Evolutionary conservation across 2,888 invertebrate species (phyloP).

Genomic region (Belgica antarctica): DNA sequence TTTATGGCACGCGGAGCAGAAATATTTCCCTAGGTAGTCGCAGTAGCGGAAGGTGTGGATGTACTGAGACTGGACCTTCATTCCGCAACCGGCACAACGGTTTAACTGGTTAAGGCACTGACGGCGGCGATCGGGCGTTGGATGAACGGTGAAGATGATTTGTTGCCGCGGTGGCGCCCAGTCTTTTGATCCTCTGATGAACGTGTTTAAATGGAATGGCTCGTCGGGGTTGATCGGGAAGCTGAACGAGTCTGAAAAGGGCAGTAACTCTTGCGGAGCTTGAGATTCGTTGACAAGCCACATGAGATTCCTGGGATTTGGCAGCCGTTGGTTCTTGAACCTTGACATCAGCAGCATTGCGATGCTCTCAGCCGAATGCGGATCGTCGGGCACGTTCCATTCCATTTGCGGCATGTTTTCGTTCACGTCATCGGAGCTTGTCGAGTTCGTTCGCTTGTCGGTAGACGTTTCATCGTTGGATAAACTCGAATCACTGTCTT

Average conservation of each 20-base stretch:
- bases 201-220: constrained; percentile 52
- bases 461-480: constrained; percentile 12
- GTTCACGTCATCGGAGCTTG: constrained; percentile 16
- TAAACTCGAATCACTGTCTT: constrained; percentile 27
- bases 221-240: constrained; percentile 65
- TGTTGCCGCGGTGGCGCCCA: constrained; percentile 85
- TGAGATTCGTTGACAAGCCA: constrained; percentile 78
- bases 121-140: constrained; percentile 62
- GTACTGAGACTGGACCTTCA: constrained; percentile 70
- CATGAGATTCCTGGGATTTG: constrained; percentile 72
- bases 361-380: constrained; percentile 73
- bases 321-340: constrained; percentile 73
- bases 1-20: constrained; percentile 82
- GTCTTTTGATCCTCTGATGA: constrained; percentile 70
- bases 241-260: constrained; percentile 67
- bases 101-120: constrained; percentile 71
- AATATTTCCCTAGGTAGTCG: constrained; percentile 78
- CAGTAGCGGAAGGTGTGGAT: constrained; percentile 75
- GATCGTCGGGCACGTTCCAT: constrained; percentile 53
- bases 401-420: constrained; percentile 48
- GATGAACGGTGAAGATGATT: constrained; percentile 77
- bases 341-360: constrained; percentile 72
- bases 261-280: constrained; percentile 72
- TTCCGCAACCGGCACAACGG: constrained; percentile 81
- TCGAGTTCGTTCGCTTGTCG: neutral